Conservation (phyloP, 2,888 invertebrate species). For the Gnatocerus cornutus region DNA sequence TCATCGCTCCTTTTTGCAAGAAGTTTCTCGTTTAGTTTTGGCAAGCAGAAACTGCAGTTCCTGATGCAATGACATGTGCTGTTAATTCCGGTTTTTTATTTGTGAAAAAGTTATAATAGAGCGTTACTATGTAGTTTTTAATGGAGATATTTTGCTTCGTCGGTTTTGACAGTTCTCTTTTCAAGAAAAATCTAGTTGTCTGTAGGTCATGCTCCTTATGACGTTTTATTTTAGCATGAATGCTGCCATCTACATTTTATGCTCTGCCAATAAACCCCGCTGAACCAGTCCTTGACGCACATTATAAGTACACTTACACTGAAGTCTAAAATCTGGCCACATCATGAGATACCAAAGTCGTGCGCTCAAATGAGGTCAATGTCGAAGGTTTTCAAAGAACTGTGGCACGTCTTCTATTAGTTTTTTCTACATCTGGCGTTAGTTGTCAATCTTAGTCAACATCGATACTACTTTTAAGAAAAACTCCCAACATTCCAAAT, state of each 20-base stretch:
- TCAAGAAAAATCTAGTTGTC: constrained; percentile 22
- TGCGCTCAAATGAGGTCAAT: not conserved
- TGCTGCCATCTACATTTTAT: constrained; percentile 52
- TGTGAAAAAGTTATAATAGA: too few relatives aligned
- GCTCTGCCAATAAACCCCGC: constrained; percentile 67
- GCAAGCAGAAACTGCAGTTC: constrained; percentile 60
- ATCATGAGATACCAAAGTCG: not conserved
- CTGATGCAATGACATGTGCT: constrained; percentile 68
- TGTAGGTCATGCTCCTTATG: constrained; percentile 36
- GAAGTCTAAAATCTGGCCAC: not conserved
- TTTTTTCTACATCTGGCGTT: too few relatives aligned
- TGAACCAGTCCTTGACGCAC: constrained; percentile 46
- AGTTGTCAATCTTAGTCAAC: too few relatives aligned
- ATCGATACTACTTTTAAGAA: too few relatives aligned
- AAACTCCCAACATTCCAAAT: too few relatives aligned
- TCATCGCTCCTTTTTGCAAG: constrained; percentile 20
- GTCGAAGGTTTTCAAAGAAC: too few relatives aligned
- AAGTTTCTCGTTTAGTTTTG: constrained; percentile 48
- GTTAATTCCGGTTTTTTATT: too few relatives aligned
- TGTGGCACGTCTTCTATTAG: too few relatives aligned
- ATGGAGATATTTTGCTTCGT: not conserved
- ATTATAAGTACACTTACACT: constrained; percentile 25
- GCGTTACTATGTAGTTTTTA: constrained; percentile 38
- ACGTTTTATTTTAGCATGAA: constrained; percentile 45
- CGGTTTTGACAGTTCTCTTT: not conserved